Conservation (phyloP, 2,113 vertebrate genomes). For the Larimichthys crocea region DNA sequence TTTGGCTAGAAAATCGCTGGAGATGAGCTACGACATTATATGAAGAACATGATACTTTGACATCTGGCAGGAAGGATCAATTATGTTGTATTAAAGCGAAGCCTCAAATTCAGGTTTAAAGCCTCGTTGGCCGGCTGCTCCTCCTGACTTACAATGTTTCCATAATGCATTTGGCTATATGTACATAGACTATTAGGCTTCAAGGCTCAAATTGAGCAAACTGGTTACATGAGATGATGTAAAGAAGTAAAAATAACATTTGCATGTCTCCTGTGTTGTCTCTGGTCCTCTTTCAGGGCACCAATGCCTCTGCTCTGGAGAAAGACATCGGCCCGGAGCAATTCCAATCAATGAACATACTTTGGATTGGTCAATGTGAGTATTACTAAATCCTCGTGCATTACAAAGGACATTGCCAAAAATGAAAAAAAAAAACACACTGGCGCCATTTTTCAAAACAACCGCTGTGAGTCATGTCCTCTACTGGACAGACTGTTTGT, state of each 20-base stretch:
- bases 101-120: not conserved
- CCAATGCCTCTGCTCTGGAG: slow-evolving; percentile 99
- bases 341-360: slow-evolving; percentile 99
- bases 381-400: slow-evolving; percentile 60
- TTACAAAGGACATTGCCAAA: slow-evolving; percentile 32
- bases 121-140: not conserved
- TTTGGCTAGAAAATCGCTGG: not conserved
- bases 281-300: slow-evolving; percentile 87
- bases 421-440: slow-evolving; percentile 49
- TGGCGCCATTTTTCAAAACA: slow-evolving; percentile 66
- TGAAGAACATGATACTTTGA: slow-evolving; percentile 4
- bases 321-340: slow-evolving; percentile 99
- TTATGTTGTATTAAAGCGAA: not conserved
- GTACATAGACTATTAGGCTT: not conserved
- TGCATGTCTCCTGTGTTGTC: slow-evolving; percentile 12
- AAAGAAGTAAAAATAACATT: not conserved
- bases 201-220: not conserved
- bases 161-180: slow-evolving; percentile 28
- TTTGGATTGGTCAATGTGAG: slow-evolving; percentile 99
- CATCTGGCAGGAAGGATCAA: not conserved
- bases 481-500: slow-evolving; percentile 19
- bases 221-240: not conserved
- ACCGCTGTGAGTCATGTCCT: slow-evolving; percentile 58
- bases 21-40: not conserved
- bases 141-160: not conserved